Percentiles rank a stretch among this genome's conserved stretches.
These are phyloP conservation scores for Linnaemya tessellans DNA, from an alignment of 2,888 invertebrate genomes.

Conservation along the genomic window DNA sequence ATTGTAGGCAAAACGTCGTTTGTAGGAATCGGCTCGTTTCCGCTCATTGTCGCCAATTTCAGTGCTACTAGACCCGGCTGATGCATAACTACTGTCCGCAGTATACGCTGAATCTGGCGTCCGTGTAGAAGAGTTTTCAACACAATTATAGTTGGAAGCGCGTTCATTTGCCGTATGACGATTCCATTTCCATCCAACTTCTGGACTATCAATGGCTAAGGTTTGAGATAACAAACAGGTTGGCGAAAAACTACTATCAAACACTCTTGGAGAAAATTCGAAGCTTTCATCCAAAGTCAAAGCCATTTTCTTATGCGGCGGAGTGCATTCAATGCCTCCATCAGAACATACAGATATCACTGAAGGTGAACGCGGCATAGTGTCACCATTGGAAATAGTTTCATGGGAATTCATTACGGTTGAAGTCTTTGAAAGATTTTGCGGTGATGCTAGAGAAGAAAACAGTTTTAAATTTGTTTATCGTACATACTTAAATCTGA, in stretches of 20 bases:
- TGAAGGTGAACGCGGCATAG: constrained; percentile 66
- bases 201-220: constrained; percentile 79
- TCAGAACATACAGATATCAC: constrained; percentile 67
- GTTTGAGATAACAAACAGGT: constrained; percentile 79
- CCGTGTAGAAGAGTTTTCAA: constrained; percentile 50
- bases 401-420: constrained; percentile 7
- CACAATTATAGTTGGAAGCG: not conserved
- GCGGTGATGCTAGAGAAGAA: constrained; percentile 77
- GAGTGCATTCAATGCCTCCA: constrained; percentile 77
- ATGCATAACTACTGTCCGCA: constrained; percentile 77
- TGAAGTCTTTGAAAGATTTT: constrained; percentile 70
- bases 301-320: constrained; percentile 76
- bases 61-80: constrained; percentile 73
- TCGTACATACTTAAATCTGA: not conserved
- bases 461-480: not conserved
- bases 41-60: constrained; percentile 52
- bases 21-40: constrained; percentile 46
- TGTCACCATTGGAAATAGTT: not conserved
- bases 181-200: constrained; percentile 81
- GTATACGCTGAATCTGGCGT: constrained; percentile 73
- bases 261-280: constrained; percentile 77
- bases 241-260: constrained; percentile 78
- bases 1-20: constrained; percentile 67
- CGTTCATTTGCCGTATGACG: constrained; percentile 38
- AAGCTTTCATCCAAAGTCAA: constrained; percentile 78